Evolutionary conservation across 1,140 invertebrate genomes (phyloP), one percentile per base, ranked within the genome.

Genomic region (Psilanteris sp.): DNA sequence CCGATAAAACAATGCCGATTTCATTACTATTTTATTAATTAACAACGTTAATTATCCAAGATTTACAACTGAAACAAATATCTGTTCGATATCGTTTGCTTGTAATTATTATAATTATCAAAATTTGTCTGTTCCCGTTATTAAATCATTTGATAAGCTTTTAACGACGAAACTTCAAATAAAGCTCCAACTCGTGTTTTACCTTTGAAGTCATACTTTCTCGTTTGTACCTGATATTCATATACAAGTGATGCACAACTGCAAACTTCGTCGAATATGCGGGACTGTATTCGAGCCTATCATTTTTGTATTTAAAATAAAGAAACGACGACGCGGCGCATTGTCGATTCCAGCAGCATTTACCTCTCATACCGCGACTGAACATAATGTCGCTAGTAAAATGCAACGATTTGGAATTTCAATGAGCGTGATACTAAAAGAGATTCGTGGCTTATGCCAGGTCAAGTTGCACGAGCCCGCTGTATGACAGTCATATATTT

Each of bases 381-480:
- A 4, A 52, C 34, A 34, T 66, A 52, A 73, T 64, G 70, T 36
- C n/a, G 34, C 57, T 55, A 64, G 59, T 73, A 73, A 73, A 72
- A 73, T 73, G 43, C 61, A 66, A 66, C 59, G 52, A 73, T 66
- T 66, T 66, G 43, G 59, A 73, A 74, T 74, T 74, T 74, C 54
- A 74, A 74, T 74, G 71, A 74, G 54, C 54, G 43, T 26, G 36
- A 52, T 50, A 55, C 52, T 39, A 50, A 68, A 68, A 39, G 43
- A 54, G 48, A 71, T 62, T 71, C 67, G 55, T 71, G 44, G 59
- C 44, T 59, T 59, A 34, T 41, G 59, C 43, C 54, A 44, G 59
- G 61, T 73, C 61, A 52, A 66, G 50, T 50, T 64, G 9, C 15
- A 36, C 29, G 43, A 73, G 27, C 18, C 37, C n/a, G 7, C 4